Evolutionary conservation across 2,888 invertebrate species (phyloP), one percentile per base, ranked within the genome.

Genomic region (Tyria jacobaeae): DNA sequence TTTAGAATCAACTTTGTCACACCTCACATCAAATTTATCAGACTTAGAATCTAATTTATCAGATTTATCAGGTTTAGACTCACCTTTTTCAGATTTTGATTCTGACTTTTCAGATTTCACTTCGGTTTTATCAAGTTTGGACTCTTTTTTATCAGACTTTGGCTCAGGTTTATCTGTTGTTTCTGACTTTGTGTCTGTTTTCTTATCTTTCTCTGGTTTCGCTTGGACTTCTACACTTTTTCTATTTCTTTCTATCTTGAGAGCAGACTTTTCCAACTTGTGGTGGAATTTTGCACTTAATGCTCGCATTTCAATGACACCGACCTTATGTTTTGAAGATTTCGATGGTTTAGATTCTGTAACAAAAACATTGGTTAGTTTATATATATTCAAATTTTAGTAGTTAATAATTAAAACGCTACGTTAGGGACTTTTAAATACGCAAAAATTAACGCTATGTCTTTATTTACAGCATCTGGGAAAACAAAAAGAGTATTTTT

Each of bases 231-330:
- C 92, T 9, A 85, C 79, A 54, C 89, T 91, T 64, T 92, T 92
- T 39, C 89, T 85, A 50, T 72, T 84, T 21, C 86, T 84, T 0
- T 85, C 72, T 57, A 92, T 81, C 65, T 91, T 92, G 1, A 89
- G 70, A 0, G 88, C 84, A 0, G 78, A 17, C 24, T 82, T 82
- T 58, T 82, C 76, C 0, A 91, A 79, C 64, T 92, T 91, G 14
- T 92, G 89, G 66, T 89, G 89, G 69, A 90, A 92, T 62, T 92
- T 92, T 0, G 91, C 88, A 66, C 93, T 92, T 0, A 94, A 75
- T 0, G 94, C 93, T 73, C 94, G 79, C 94, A 94, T 94, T 68
- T 94, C 94, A 52, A 94, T 94, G 3, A 94, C 94, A 2, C 94
- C 94, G 1, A 79, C 84, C 70, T 94, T 93, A 67, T 90, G 92